A percentile compares a stretch with the other conserved stretches of the same genome.
Conservation (phyloP, 2,113 vertebrate genomes). For the human (Homo sapiens) region GRCh38 chr5:157341001-157341500, state of each 20-base stretch:
- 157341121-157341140: conserved; percentile 98
- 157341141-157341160: conserved; percentile 99
- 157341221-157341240: background rate
- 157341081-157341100: conserved; percentile 98
- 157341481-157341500: no score
- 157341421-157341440: no score
- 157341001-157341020: accelerated
- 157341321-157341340: no score
- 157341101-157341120: conserved; percentile 99
- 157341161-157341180: conserved; percentile 43
- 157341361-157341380: no score
- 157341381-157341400: no score
- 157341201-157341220: background rate
- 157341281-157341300: no score
- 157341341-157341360: no score
- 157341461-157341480: no score
- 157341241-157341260: no score
- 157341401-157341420: no score
- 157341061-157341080: conserved; percentile 94
- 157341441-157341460: no score
- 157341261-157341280: background rate
- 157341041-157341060: background rate
- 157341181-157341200: conserved; percentile 50
- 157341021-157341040: background rate
- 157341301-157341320: no score